These are phyloP conservation scores for Coptotermes formosanus DNA, from an alignment of 1,140 invertebrate genomes.

Conservation along the genomic window DNA sequence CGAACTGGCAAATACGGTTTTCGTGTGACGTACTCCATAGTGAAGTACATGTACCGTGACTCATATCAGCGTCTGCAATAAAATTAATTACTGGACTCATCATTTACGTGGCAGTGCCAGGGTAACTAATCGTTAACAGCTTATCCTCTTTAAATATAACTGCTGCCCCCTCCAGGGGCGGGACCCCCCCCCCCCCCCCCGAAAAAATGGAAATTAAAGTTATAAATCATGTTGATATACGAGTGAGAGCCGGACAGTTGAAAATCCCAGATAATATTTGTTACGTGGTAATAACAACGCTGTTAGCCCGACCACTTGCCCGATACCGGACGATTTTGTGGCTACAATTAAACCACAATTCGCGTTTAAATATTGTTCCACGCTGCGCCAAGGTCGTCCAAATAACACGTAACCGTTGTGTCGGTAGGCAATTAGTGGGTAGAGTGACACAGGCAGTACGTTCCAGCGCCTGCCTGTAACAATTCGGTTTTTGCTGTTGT, in stretches of 20 bases:
- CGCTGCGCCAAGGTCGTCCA: not conserved
- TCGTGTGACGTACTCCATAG: too few relatives aligned
- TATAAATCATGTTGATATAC: constrained; percentile 17
- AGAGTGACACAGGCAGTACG: too few relatives aligned
- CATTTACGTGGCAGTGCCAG: not conserved
- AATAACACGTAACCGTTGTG: not conserved
- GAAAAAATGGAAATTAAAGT: constrained; percentile 12
- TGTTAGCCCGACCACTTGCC: not conserved
- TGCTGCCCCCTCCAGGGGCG: not conserved
- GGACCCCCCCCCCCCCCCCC: not conserved
- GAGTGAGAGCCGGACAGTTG: not conserved
- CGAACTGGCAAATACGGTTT: too few relatives aligned
- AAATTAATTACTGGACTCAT: not conserved
- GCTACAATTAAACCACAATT: constrained; percentile 5
- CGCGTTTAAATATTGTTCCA: constrained; percentile 16
- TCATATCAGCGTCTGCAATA: not conserved
- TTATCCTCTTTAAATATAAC: not conserved
- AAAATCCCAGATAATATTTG: constrained; percentile 14
- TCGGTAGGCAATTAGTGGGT: too few relatives aligned
- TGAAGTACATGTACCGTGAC: too few relatives aligned
- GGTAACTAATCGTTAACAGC: not conserved
- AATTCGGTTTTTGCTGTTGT: too few relatives aligned
- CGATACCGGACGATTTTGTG: constrained; percentile 2
- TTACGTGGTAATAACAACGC: constrained; percentile 7
- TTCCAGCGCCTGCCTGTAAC: too few relatives aligned